Percentiles rank a stretch among this genome's conserved stretches.
phyloP scores from a whole-genome alignment of 2,113 vertebrate species.

The Ploceus nigricollis region DNA sequence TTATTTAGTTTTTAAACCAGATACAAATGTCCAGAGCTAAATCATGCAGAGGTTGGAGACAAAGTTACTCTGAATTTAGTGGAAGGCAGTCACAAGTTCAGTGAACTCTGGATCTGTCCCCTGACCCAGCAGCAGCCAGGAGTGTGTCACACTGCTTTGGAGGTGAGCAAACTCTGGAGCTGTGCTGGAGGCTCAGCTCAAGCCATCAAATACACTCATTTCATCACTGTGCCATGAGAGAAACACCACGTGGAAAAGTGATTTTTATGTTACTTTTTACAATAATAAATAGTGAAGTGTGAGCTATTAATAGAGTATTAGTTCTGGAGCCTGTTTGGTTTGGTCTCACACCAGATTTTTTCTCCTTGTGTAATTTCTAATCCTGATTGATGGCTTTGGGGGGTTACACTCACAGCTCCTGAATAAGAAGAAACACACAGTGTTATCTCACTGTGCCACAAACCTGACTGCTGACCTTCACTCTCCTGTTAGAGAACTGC shows the following conservation, averaged over 20 bases:
- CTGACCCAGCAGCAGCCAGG: neutral
- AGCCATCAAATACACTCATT: conserved; percentile 25
- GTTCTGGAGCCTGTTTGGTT: conserved; percentile 35
- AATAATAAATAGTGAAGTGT: conserved; percentile 31
- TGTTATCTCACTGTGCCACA: neutral
- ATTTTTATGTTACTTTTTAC: conserved; percentile 27
- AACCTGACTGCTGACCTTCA: neutral
- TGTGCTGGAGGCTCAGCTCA: neutral
- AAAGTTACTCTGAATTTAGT: neutral
- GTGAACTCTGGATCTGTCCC: neutral
- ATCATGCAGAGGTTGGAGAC: neutral
- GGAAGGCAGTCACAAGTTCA: neutral
- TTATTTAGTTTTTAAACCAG: neutral
- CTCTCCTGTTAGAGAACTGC: neutral
- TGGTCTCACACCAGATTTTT: conserved; percentile 45
- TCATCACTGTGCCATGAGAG: conserved; percentile 14
- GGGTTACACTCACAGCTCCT: conserved; percentile 14
- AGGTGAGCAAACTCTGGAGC: neutral
- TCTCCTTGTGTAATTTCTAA: conserved; percentile 46
- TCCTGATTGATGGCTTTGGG: conserved; percentile 26
- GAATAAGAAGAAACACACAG: neutral
- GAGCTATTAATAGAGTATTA: conserved; percentile 47
- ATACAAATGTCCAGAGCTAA: neutral
- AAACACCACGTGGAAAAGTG: conserved; percentile 30
- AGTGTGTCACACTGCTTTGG: neutral